Base-by-base conservation (phyloP, 1,140 invertebrate genomes). In the Sitophilus oryzae region DNA sequence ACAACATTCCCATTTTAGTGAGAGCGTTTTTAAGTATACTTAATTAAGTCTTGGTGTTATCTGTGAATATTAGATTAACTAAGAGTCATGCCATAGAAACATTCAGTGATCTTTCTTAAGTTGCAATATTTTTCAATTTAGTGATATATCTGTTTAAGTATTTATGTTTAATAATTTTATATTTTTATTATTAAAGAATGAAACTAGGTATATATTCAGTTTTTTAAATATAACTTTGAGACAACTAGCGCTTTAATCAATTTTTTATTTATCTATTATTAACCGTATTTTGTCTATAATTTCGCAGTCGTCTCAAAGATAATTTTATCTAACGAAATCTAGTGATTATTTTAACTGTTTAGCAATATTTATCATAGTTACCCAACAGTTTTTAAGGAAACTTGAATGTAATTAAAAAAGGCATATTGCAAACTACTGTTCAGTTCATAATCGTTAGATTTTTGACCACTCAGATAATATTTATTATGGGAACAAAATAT, bases 401-500 rank as follows among this genome's bases (percentile, higher is more conserved):
- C 25, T 30, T 30, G 25, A 30, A 30, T 30, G 25, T 30, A 30
- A 30, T 30, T 30, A 6, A 30, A 30, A 30, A 30, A 30, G 11
- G 5, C 20, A 46, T 14, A 23, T 30, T 46, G 23, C 30, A 14
- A 34, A 35, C 44, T 18, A 30, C 14, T 22, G 15, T 44, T 25
- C 25, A 30, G 25, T 30, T n/a, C 35, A 35, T 35, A 46, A 46
- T 46, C 25, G 44, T 25, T 46, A 46, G 44, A 35, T 46, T 46
- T 46, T 46, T 18, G 23, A 46, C 44, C 16, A 46, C 23, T 46
- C 23, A 34, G 14, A 42, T 40, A 42, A 34, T 45, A 44, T 48
- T 55, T 48, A 56, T 56, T 56, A 50, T 43, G 54, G 54, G 54
- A 56, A 56, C 54, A 56, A 56, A 55, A 55, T 45, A 53, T 21